Conservation (phyloP, 1,140 invertebrate genomes). For the Dolichoris vasculosae region DNA sequence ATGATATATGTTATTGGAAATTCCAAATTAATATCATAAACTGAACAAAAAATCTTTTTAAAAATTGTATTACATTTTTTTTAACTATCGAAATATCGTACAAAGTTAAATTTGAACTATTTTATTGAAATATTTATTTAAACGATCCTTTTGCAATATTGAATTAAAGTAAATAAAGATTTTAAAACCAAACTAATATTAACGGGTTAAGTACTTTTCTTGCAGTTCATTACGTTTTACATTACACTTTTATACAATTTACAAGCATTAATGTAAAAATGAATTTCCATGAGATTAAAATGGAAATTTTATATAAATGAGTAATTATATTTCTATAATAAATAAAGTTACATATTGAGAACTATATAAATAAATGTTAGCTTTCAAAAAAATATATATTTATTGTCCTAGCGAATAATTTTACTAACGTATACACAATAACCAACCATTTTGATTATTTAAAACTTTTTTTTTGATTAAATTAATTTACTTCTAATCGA, state of each 20-base stretch:
- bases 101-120: background rate
- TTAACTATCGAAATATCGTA: background rate
- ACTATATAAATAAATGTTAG: constrained; percentile 36
- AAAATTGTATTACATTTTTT: background rate
- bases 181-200: too few relatives aligned
- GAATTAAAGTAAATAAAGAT: constrained; percentile 37
- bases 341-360: background rate
- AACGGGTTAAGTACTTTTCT: too few relatives aligned
- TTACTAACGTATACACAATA: constrained; percentile 3
- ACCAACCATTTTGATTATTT: background rate
- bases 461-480: too few relatives aligned
- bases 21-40: background rate
- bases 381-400: background rate
- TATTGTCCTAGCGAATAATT: constrained; percentile 19
- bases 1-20: too few relatives aligned
- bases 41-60: background rate
- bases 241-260: constrained; percentile 37
- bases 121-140: constrained; percentile 15
- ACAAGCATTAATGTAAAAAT: constrained; percentile 33
- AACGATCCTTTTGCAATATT: constrained; percentile 22
- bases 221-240: too few relatives aligned
- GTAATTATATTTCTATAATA: constrained; percentile 18
- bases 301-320: background rate
- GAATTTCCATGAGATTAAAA: background rate
- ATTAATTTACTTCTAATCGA: too few relatives aligned